These are phyloP conservation scores for Uropetala carovei DNA, from an alignment of 2,888 invertebrate genomes.

Conservation along the genomic window DNA sequence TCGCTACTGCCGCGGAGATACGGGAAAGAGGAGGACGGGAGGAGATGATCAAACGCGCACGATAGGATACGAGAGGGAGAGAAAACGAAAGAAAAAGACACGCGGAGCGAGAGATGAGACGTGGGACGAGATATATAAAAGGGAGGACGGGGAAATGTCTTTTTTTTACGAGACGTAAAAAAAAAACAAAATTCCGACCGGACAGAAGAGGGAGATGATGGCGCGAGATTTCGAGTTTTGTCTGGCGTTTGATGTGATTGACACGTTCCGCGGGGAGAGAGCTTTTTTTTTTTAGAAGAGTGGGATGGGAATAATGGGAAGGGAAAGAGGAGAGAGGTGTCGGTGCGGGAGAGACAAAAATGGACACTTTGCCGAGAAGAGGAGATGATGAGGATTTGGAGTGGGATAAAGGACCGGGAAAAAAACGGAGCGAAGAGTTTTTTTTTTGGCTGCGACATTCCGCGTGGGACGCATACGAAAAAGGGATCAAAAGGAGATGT, in stretches of 20 bases:
- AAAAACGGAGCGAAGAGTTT: not conserved
- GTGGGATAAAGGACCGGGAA: not conserved
- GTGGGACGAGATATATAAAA: too few relatives aligned
- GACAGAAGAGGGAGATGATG: slow-evolving; percentile 37
- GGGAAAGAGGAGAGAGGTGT: not conserved
- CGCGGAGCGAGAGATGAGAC: not conserved
- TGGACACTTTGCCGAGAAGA: not conserved
- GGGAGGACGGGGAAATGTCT: too few relatives aligned
- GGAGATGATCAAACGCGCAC: too few relatives aligned
- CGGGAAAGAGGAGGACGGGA: too few relatives aligned
- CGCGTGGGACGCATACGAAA: not conserved
- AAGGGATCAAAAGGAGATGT: not conserved
- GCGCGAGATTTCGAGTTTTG: slow-evolving; percentile 39
- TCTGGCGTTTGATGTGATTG: slow-evolving; percentile 56
- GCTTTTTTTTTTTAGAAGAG: not conserved
- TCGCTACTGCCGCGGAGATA: too few relatives aligned
- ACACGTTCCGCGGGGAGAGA: slow-evolving; percentile 35
- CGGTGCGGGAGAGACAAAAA: not conserved
- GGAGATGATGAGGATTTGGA: slow-evolving; percentile 4
- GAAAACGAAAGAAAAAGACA: not conserved
- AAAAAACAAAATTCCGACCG: not conserved
- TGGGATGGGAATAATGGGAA: not conserved
- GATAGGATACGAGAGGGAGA: too few relatives aligned
- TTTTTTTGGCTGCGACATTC: not conserved
- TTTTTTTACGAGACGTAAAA: not conserved